Conservation (phyloP, 2,797 vertebrate genomes). For the Distichodus sexfasciatus region DNA sequence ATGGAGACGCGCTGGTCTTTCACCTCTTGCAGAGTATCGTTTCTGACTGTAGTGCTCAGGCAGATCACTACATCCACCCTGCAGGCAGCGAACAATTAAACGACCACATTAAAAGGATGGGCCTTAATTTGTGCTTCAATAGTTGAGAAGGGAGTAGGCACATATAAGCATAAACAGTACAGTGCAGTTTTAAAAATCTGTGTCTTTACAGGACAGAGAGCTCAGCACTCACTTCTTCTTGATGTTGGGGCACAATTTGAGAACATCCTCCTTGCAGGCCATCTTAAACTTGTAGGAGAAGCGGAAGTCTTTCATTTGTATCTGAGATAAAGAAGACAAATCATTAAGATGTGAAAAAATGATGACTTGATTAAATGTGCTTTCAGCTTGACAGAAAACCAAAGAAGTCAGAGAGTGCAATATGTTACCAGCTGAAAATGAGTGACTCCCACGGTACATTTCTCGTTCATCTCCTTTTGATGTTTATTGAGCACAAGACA, state of each 20-base stretch:
- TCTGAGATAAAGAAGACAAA: slow-evolving; percentile 64
- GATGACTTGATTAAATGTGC: neutral
- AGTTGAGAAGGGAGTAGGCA: neutral
- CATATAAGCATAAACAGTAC: neutral
- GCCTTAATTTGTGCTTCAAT: neutral
- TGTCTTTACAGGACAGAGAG: neutral
- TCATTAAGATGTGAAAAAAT: too few species aligned
- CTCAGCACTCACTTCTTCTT: slow-evolving; percentile 91
- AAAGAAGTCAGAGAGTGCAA: neutral
- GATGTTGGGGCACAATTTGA: slow-evolving; percentile 97
- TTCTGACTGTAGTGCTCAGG: slow-evolving; percentile 93
- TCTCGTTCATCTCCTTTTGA: slow-evolving; percentile 98
- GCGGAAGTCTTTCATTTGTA: slow-evolving; percentile 97
- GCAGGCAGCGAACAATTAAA: slow-evolving; percentile 19
- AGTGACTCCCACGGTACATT: slow-evolving; percentile 89
- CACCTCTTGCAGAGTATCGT: slow-evolving; percentile 91
- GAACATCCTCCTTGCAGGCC: slow-evolving; percentile 96
- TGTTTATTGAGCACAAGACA: slow-evolving; percentile 95
- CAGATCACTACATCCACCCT: slow-evolving; percentile 98
- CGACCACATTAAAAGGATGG: neutral
- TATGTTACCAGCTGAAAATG: slow-evolving; percentile 94
- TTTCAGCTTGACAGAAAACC: neutral
- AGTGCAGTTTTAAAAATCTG: neutral
- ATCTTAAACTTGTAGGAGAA: slow-evolving; percentile 99
- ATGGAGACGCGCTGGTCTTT: slow-evolving; percentile 93